Percentiles rank a stretch among this genome's conserved stretches.
phyloP scores from a whole-genome alignment of 2,797 vertebrate species.

The Gymnothorax javanicus region DNA sequence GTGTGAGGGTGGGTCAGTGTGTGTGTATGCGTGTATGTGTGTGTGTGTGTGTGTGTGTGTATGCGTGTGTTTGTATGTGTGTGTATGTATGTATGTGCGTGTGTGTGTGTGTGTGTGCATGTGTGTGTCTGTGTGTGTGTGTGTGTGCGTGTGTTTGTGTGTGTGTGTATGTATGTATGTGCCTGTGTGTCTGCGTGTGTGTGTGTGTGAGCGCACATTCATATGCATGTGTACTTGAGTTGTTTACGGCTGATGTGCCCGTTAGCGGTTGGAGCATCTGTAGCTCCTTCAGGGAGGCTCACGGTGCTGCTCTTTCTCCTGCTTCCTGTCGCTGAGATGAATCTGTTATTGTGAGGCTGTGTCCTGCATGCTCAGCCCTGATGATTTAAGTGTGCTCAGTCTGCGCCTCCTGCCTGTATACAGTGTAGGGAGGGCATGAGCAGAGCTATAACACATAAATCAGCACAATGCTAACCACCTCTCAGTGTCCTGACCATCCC shows the following conservation, averaged over 20 bases:
- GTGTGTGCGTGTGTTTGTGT: background rate
- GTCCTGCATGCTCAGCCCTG: constrained; percentile 7
- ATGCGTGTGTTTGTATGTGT: background rate
- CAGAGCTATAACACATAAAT: constrained; percentile 3
- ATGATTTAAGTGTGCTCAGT: constrained; percentile 1
- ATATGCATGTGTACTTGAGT: constrained; percentile 11
- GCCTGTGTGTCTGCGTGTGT: background rate
- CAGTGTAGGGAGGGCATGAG: background rate
- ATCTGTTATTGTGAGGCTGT: constrained; percentile 26
- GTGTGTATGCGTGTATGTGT: constrained; percentile 41
- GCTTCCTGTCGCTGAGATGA: constrained; percentile 10
- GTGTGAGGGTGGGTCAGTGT: background rate
- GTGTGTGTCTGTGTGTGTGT: background rate
- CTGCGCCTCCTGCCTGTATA: background rate
- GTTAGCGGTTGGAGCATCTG: constrained; percentile 6
- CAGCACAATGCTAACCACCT: background rate
- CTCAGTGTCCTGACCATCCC: background rate
- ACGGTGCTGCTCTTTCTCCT: constrained; percentile 16
- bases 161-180: background rate
- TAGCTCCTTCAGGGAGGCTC: background rate
- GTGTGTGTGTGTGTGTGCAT: constrained; percentile 4
- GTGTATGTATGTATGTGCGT: background rate
- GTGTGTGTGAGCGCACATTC: background rate
- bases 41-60: background rate
- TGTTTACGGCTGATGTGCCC: constrained; percentile 16